Conservation (phyloP, 2,113 vertebrate genomes). For the Tetraodon nigroviridis region DNA sequence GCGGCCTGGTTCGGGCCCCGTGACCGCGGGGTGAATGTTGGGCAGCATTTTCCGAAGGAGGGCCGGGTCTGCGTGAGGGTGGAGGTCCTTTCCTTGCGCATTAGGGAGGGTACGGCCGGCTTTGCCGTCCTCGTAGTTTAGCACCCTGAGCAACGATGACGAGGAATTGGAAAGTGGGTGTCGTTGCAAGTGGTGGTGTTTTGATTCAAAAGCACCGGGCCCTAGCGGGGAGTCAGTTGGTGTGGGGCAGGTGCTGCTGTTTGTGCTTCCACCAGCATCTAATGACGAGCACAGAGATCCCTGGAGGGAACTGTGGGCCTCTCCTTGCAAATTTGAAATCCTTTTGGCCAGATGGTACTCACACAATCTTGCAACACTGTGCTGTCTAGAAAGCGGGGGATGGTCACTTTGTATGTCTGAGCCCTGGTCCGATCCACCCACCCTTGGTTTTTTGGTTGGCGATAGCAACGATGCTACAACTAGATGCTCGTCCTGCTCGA, state of each 20-base stretch:
- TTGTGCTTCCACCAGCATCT: slow-evolving; percentile 87
- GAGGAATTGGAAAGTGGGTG: slow-evolving; percentile 82
- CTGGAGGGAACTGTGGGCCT: slow-evolving; percentile 87
- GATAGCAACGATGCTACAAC: slow-evolving; percentile 77
- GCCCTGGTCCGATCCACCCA: slow-evolving; percentile 45
- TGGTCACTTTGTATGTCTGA: slow-evolving; percentile 76
- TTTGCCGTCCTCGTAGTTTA: slow-evolving; percentile 80
- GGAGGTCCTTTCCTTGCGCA: slow-evolving; percentile 80
- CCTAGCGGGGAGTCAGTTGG: slow-evolving; percentile 86
- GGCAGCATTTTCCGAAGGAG: slow-evolving; percentile 86
- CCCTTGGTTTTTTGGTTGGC: slow-evolving; percentile 76
- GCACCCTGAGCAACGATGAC: slow-evolving; percentile 73
- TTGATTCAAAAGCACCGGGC: slow-evolving; percentile 36
- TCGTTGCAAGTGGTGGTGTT: slow-evolving; percentile 69
- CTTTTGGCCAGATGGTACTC: slow-evolving; percentile 92
- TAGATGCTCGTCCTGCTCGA: slow-evolving; percentile 78
- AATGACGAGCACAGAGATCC: slow-evolving; percentile 90
- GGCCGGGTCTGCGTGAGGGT: slow-evolving; percentile 83
- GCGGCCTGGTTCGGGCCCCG: slow-evolving; percentile 80
- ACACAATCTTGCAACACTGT: slow-evolving; percentile 82
- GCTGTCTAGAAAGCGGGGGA: slow-evolving; percentile 78
- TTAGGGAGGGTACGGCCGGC: slow-evolving; percentile 67
- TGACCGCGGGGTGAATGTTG: slow-evolving; percentile 77
- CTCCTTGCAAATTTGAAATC: slow-evolving; percentile 88
- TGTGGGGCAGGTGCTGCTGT: slow-evolving; percentile 83